Evolutionary conservation across 2,113 vertebrate genomes (phyloP).

Genomic region (Archocentrus centrarchus): DNA sequence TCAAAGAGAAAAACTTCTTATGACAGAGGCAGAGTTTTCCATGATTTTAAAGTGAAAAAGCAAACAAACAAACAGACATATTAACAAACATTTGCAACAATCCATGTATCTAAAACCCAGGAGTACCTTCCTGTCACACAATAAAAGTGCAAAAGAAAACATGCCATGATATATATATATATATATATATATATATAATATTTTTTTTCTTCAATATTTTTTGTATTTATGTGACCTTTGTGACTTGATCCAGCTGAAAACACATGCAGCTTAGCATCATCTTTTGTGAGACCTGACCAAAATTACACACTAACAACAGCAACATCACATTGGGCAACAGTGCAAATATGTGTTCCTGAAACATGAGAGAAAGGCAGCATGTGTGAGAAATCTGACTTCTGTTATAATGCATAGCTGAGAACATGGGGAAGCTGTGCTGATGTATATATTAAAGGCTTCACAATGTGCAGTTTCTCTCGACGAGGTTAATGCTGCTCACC

Average conservation of each 20-base stretch:
- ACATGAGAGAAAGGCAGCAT: not conserved
- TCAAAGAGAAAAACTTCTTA: no score
- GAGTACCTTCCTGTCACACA: no score
- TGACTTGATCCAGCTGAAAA: not conserved
- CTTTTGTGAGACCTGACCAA: not conserved
- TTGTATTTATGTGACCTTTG: not conserved
- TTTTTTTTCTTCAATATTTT: not conserved
- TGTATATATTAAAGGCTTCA: not conserved
- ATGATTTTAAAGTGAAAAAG: no score
- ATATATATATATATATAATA: no score
- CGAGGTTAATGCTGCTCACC: no score
- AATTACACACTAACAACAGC: not conserved
- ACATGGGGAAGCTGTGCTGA: not conserved
- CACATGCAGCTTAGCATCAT: not conserved
- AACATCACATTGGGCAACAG: not conserved
- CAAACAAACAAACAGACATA: no score
- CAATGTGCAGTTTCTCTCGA: not conserved
- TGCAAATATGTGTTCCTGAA: not conserved
- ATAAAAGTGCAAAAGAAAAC: no score
- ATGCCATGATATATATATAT: no score
- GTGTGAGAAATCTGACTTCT: not conserved
- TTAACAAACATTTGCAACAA: no score
- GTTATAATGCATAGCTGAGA: not conserved
- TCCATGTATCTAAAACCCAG: no score
- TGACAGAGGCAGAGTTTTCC: no score